phyloP scores from a whole-genome alignment of 1,140 invertebrate genomes.

The Aphidius gifuensis region DNA sequence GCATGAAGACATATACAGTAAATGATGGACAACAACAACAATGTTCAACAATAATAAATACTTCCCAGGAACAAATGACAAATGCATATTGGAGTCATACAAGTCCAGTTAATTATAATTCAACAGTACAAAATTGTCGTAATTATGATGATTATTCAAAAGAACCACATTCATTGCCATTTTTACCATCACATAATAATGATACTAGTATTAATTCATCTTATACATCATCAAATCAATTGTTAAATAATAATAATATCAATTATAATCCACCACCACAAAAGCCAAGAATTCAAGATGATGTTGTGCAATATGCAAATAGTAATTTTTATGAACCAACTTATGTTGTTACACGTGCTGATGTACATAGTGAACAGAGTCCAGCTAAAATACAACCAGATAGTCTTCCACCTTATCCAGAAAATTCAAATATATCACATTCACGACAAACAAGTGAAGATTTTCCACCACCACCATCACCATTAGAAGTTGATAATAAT shows the following conservation, averaged over 20 bases:
- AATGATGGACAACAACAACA: slow-evolving; percentile 37
- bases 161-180: slow-evolving; percentile 66
- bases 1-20: slow-evolving; percentile 52
- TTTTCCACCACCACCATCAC: slow-evolving; percentile 81
- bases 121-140: slow-evolving; percentile 24
- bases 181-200: slow-evolving; percentile 58
- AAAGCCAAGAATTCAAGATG: slow-evolving; percentile 52
- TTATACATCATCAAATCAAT: slow-evolving; percentile 28
- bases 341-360: slow-evolving; percentile 71
- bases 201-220: slow-evolving; percentile 17
- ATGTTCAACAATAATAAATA: slow-evolving; percentile 23
- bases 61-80: slow-evolving; percentile 40
- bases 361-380: slow-evolving; percentile 77
- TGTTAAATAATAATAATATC: slow-evolving; percentile 31
- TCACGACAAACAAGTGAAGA: slow-evolving; percentile 84
- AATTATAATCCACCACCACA: background rate
- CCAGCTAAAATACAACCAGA: slow-evolving; percentile 56
- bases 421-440: slow-evolving; percentile 60
- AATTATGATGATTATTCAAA: slow-evolving; percentile 54
- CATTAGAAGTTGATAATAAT: slow-evolving; percentile 62
- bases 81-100: slow-evolving; percentile 46
- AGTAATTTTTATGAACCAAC: slow-evolving; percentile 52
- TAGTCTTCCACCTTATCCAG: slow-evolving; percentile 46
- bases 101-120: slow-evolving; percentile 25
- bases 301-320: slow-evolving; percentile 58